A percentile compares a stretch with the other conserved stretches of the same genome.
These are phyloP conservation scores for Nicator chloris DNA, from an alignment of 2,113 vertebrate species.

Conservation along the genomic window DNA sequence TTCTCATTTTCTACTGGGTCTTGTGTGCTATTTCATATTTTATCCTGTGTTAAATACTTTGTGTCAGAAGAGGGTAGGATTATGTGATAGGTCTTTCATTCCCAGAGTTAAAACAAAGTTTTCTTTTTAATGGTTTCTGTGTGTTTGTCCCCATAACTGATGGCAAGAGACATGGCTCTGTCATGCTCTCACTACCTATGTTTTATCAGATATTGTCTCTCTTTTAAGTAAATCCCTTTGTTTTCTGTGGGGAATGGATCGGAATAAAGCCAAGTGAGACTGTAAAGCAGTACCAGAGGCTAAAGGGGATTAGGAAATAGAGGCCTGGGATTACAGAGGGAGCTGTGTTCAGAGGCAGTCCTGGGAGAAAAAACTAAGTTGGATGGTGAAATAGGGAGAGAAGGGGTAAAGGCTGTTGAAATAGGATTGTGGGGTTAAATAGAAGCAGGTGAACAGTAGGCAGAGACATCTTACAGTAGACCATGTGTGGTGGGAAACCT, in stretches of 20 bases:
- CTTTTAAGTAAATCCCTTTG: neutral
- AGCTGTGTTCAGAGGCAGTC: neutral
- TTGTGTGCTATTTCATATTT: neutral
- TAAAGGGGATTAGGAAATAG: neutral
- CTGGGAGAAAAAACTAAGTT: neutral
- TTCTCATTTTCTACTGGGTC: neutral
- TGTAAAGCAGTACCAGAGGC: neutral
- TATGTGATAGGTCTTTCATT: neutral
- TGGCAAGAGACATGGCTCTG: neutral
- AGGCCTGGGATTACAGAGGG: neutral
- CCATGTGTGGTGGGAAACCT: neutral
- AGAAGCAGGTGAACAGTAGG: neutral
- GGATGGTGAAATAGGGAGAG: neutral
- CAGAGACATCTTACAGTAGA: neutral
- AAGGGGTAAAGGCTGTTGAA: neutral
- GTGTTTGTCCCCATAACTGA: neutral
- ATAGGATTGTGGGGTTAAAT: neutral
- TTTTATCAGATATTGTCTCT: neutral
- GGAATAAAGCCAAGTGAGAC: neutral
- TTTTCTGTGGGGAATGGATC: neutral
- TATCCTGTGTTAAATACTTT: neutral
- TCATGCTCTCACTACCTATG: accelerated
- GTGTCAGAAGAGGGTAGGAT: neutral
- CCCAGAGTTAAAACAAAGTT: neutral
- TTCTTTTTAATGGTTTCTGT: neutral